Conservation (phyloP, 2,797 vertebrate species). For the Sciaenops ocellatus region DNA sequence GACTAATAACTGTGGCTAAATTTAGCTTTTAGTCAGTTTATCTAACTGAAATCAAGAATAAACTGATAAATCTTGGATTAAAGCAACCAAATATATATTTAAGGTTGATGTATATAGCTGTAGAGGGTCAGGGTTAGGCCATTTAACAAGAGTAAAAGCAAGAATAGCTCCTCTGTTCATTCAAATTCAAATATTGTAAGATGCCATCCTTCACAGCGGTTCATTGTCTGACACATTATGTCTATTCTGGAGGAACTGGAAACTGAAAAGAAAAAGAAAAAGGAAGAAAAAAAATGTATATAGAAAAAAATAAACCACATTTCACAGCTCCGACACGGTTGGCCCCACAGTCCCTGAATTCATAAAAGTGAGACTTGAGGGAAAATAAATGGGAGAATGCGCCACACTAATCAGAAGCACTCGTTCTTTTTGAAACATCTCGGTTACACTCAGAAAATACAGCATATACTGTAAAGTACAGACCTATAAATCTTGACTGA, state of each 20-base stretch:
- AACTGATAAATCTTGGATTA: constrained; percentile 10
- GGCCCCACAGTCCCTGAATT: constrained; percentile 71
- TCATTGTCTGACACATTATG: constrained; percentile 5
- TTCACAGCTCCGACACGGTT: constrained; percentile 42
- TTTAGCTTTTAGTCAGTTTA: background rate
- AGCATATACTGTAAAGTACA: constrained; percentile 22
- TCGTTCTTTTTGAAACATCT: constrained; percentile 48
- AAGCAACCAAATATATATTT: background rate
- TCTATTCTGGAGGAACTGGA: constrained; percentile 18
- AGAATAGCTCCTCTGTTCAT: constrained; percentile 1
- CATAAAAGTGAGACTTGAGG: constrained; percentile 73
- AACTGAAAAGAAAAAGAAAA: constrained; percentile 30
- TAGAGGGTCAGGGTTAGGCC: background rate
- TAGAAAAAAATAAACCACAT: constrained; percentile 45
- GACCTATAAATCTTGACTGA: constrained; percentile 53
- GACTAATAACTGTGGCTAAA: background rate
- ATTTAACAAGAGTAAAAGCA: constrained; percentile 14
- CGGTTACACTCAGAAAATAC: constrained; percentile 49
- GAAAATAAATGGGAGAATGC: constrained; percentile 63
- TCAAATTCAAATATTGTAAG: background rate
- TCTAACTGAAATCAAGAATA: constrained; percentile 1
- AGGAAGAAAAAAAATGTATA: constrained; percentile 5
- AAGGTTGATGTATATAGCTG: background rate
- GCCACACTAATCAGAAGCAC: constrained; percentile 61
- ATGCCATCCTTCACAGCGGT: background rate